A percentile compares a stretch with the other conserved stretches of the same genome.
Evolutionary conservation across 2,113 vertebrate species (phyloP).

Genomic region (Zapornia atra): DNA sequence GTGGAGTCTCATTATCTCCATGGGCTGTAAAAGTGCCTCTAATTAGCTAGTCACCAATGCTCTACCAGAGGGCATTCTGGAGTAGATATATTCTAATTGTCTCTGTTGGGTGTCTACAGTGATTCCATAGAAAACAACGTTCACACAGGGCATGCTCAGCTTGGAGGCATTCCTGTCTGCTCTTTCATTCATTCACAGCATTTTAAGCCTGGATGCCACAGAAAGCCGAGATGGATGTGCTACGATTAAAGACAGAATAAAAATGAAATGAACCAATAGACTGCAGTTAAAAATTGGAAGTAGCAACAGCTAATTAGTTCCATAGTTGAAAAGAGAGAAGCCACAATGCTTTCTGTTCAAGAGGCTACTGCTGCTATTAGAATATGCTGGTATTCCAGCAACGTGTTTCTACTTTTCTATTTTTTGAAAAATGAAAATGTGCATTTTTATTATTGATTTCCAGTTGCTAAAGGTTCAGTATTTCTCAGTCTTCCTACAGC

Average conservation of each 20-base stretch:
- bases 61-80: slow-evolving; percentile 69
- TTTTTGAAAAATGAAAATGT: neutral
- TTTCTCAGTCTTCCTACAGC: neutral
- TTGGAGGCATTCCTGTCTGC: slow-evolving; percentile 57
- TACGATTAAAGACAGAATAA: slow-evolving; percentile 69
- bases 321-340: slow-evolving; percentile 29
- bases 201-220: slow-evolving; percentile 52
- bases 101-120: slow-evolving; percentile 61
- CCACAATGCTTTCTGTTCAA: slow-evolving; percentile 21
- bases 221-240: slow-evolving; percentile 44
- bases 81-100: slow-evolving; percentile 73
- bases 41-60: slow-evolving; percentile 69
- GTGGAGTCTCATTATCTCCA: slow-evolving; percentile 61
- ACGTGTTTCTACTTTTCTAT: neutral
- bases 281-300: slow-evolving; percentile 60
- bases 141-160: slow-evolving; percentile 54
- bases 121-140: slow-evolving; percentile 72
- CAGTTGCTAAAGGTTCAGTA: neutral
- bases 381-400: neutral
- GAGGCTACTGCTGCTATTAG: neutral
- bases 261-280: slow-evolving; percentile 64
- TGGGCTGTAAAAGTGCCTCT: slow-evolving; percentile 66
- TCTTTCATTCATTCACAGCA: slow-evolving; percentile 51
- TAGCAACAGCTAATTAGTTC: slow-evolving; percentile 62
- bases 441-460: neutral